Evolutionary conservation across 2,113 vertebrate genomes (phyloP), one percentile per base, ranked within the genome.

Genomic region (Ctenodactylus gundi): DNA sequence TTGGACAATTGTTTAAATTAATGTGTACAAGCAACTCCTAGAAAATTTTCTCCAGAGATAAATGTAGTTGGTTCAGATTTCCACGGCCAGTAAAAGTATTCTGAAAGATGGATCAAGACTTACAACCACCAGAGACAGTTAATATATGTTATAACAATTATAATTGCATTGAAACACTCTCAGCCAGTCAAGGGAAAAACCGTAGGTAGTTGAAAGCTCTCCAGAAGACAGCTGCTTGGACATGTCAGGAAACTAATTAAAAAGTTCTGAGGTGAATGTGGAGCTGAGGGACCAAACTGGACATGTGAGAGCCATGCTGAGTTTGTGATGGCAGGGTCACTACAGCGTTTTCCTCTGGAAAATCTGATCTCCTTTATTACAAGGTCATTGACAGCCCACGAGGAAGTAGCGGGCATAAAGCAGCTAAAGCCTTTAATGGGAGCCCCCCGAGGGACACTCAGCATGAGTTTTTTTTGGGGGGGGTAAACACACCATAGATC

Each of bases 401-500:
- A 70, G 46, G 73, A 23, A 36, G 62, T 6, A 12, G 0, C 14
- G 34, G 44, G 31, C 44, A 67, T 39, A 53, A n/a, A 67, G 49
- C 27, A 68, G 55, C 75, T 41, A 13, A 44, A 73, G 34, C 13
- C 86, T 94, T 90, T 77, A 86, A 21, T 55, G 96, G 72, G 67
- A 86, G 46, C 94, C 89, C 94, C 96, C 91, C 34, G 51, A 73
- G 78, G 96, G 85, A 3, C 88, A 78, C 21, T 13, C 8, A 60
- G 67, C 2, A 2, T 81, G 3, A 94, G 65, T 8, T 88, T 85
- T 94, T 96, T 87, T n/a, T n/a, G n/a, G n/a, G n/a, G n/a, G n/a
- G 92, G 62, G 90, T 87, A 97, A 96, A 92, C 83, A 85, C 73
- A 65, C 49, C 62, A 82, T 41, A 97, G 93, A 93, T 97, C 95